Evolutionary conservation across 2,113 vertebrate species (phyloP).

Genomic region (Hippocampus comes): DNA sequence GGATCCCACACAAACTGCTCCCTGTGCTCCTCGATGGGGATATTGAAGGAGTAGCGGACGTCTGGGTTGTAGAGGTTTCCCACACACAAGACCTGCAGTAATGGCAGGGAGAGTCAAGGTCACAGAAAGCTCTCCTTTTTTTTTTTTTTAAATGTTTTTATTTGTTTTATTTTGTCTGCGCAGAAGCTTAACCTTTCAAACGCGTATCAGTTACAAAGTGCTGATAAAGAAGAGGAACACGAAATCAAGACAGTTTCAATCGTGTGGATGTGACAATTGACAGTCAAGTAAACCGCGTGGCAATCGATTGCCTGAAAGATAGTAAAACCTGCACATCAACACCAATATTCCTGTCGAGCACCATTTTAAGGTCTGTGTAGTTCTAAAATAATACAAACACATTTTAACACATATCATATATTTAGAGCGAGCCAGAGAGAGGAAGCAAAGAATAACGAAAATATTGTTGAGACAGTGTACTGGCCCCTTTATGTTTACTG

Average conservation of each 20-base stretch:
- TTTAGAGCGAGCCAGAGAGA: too few species aligned
- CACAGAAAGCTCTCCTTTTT: neutral
- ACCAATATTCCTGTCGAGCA: too few species aligned
- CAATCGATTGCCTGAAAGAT: too few species aligned
- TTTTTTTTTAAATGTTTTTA: neutral
- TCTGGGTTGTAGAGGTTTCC: constrained; percentile 94
- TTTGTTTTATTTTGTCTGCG: neutral
- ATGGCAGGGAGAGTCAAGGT: constrained; percentile 19
- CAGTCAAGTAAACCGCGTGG: neutral
- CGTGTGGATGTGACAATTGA: neutral
- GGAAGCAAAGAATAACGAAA: too few species aligned
- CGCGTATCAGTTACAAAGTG: constrained; percentile 3
- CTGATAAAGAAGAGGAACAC: neutral
- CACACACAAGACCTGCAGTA: constrained; percentile 87
- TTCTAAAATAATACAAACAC: too few species aligned
- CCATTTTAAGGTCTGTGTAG: too few species aligned
- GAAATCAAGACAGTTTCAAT: neutral
- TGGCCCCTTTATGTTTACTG: too few species aligned
- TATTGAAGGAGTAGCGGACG: constrained; percentile 88
- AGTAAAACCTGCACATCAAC: too few species aligned
- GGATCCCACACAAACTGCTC: constrained; percentile 87
- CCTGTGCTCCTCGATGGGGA: constrained; percentile 82
- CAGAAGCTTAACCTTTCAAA: constrained; percentile 10
- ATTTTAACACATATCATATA: too few species aligned
- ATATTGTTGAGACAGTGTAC: too few species aligned